A percentile compares a stretch with the other conserved stretches of the same genome.
These are phyloP conservation scores for Charanyca ferruginea DNA, from an alignment of 2,888 invertebrate species.

Conservation along the genomic window DNA sequence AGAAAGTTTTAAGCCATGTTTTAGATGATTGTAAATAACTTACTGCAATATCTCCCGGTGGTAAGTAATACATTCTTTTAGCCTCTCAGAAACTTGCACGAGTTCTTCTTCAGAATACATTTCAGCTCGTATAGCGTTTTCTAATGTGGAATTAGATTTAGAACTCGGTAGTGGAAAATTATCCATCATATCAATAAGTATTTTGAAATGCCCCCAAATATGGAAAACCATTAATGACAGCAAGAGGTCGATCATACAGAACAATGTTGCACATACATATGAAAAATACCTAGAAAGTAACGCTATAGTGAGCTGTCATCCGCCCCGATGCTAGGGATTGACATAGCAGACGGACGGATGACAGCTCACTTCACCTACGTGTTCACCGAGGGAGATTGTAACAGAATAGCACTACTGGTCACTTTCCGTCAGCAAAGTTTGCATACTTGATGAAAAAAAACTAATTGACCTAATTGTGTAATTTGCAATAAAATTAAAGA, in stretches of 20 bases:
- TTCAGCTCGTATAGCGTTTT: constrained; percentile 11
- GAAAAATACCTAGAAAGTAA: constrained; percentile 16
- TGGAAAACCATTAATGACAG: constrained; percentile 29
- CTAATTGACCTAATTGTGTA: too few relatives aligned
- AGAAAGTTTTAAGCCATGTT: background rate
- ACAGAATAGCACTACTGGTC: too few relatives aligned
- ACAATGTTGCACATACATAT: background rate
- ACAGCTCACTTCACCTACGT: too few relatives aligned
- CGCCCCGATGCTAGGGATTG: too few relatives aligned
- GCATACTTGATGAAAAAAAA: too few relatives aligned
- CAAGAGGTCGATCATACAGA: constrained; percentile 33
- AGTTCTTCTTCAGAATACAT: constrained; percentile 49
- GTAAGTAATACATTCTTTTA: constrained; percentile 53
- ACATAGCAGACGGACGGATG: too few relatives aligned
- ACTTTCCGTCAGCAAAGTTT: too few relatives aligned
- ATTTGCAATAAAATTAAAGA: too few relatives aligned
- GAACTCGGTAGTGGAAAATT: constrained; percentile 36
- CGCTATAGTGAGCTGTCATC: too few relatives aligned
- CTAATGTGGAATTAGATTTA: background rate
- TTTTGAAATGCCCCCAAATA: constrained; percentile 38
- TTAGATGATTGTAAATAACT: background rate
- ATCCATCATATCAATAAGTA: constrained; percentile 22
- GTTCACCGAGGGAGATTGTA: too few relatives aligned
- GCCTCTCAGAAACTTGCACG: constrained; percentile 13
- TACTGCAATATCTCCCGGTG: constrained; percentile 56